Base-by-base conservation (phyloP, 2,113 vertebrate species). In the Phycodurus eques region DNA sequence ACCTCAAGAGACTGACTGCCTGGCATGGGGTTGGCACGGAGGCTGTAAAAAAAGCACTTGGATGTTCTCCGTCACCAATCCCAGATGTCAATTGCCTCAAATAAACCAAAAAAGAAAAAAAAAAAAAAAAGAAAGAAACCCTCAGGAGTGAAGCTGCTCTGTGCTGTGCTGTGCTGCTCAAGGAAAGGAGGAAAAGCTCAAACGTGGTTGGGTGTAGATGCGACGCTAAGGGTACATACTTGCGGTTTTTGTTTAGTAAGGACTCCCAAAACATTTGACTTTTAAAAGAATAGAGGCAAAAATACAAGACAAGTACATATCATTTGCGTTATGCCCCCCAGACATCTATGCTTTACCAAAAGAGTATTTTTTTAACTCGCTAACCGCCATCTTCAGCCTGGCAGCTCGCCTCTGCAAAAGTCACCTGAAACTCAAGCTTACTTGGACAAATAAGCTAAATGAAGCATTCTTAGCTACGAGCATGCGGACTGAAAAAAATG, bases 61-160 rank as follows among this genome's bases (percentile, higher is more conserved):
- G 93, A 93, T 94, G 92, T 93, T 93, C 89, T 92, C 91, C 88
- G 88, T 84, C 70, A 78, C 90, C 88, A 86, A 84, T 77, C 81
- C 56, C 73, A 77, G 86, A 88, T 88, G 83, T 83, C 80, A 69
- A 64, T 77, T 61, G 60, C 80, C 81, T 84, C 72, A 63, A 78
- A 27, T 59, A 12, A 15, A 49, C 3, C 47, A 13, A 13, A 43
- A 22, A 46, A 20, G 22, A 44, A 14, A 22, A 49, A 33, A 13
- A 44, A 14, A 22, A 49, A 33, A 13, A 44, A 3, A 44, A 65
- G 0, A 43, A 65, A 1, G 20, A 65, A 83, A 80, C 69, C 77
- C 76, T 77, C 69, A 74, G 80, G 80, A 80, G 78, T 77, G 63
- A 54, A 68, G 78, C 83, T 83, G 87, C 75, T 80, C 64, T 83